Percentiles rank a stretch among this genome's conserved stretches.
Evolutionary conservation across 2,888 invertebrate species (phyloP).

Genomic region (Drosophila flavopinicola): DNA sequence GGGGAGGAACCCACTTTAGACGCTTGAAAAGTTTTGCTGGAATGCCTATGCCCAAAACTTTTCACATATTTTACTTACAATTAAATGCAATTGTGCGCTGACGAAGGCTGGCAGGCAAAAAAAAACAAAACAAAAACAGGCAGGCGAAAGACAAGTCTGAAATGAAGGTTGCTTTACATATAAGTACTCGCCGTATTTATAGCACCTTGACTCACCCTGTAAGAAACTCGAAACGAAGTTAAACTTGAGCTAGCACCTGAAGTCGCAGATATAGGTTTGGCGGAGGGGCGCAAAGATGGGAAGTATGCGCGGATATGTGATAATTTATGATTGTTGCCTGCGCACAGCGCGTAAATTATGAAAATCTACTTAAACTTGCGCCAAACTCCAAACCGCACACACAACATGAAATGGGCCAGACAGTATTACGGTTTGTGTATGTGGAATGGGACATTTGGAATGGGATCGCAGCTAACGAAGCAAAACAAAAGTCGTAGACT

Average conservation of each 20-base stretch:
- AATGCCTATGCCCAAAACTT: slow-evolving; percentile 60
- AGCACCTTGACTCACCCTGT: slow-evolving; percentile 9
- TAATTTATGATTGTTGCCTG: slow-evolving; percentile 72
- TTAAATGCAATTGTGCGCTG: slow-evolving; percentile 75
- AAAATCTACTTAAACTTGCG: slow-evolving; percentile 78
- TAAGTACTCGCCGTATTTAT: background rate
- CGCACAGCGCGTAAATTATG: slow-evolving; percentile 75
- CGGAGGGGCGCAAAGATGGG: rapidly evolving
- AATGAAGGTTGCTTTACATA: slow-evolving; percentile 31
- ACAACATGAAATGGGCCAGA: slow-evolving; percentile 1
- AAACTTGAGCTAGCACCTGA: slow-evolving; percentile 30
- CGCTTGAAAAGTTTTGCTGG: slow-evolving; percentile 60
- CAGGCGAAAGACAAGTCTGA: slow-evolving; percentile 20
- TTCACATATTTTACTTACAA: slow-evolving; percentile 80
- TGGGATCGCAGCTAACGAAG: slow-evolving; percentile 62
- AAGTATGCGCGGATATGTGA: slow-evolving; percentile 34
- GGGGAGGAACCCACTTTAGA: slow-evolving; percentile 41
- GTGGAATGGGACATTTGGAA: background rate
- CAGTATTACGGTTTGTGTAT: background rate
- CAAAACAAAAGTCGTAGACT: slow-evolving; percentile 68
- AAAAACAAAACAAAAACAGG: slow-evolving; percentile 1
- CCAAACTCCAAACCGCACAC: slow-evolving; percentile 43
- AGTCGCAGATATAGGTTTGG: background rate
- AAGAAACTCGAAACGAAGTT: slow-evolving; percentile 33
- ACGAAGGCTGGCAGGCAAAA: slow-evolving; percentile 1